Conservation (phyloP, 1,140 invertebrate species). For the Drosophila novamexicana region DNA sequence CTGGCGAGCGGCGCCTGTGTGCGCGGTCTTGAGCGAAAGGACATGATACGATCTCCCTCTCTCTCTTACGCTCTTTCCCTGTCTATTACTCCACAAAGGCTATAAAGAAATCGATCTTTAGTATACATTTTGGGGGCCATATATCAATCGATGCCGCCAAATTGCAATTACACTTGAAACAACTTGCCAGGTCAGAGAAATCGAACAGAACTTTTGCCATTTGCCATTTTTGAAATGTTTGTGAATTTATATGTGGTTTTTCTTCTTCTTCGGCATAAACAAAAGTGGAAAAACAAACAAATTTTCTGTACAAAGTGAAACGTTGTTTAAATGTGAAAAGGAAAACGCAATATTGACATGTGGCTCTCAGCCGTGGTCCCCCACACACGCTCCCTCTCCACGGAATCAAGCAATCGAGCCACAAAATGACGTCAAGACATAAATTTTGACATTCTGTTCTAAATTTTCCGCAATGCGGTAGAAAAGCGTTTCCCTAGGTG, state of each 20-base stretch:
- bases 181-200: constrained; percentile 5
- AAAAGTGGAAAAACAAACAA: constrained; percentile 73
- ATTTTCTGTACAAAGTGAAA: constrained; percentile 29
- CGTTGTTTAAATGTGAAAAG: constrained; percentile 44
- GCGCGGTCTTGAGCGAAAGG: constrained; percentile 83
- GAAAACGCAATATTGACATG: constrained; percentile 79
- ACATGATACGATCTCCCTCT: constrained; percentile 58
- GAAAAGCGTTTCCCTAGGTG: constrained; percentile 8
- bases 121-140: constrained; percentile 26
- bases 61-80: background rate
- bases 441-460: constrained; percentile 72
- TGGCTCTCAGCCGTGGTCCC: constrained; percentile 40
- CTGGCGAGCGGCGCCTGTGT: constrained; percentile 73
- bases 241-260: constrained; percentile 38
- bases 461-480: constrained; percentile 55
- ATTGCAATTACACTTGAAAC: constrained; percentile 60
- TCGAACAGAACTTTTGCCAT: constrained; percentile 11
- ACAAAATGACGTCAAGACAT: constrained; percentile 75
- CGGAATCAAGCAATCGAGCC: constrained; percentile 20
- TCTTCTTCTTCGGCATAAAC: constrained; percentile 64
- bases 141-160: constrained; percentile 53
- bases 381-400: background rate
- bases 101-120: constrained; percentile 34
- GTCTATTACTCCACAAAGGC: background rate
- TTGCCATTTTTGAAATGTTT: constrained; percentile 46